phyloP scores from a whole-genome alignment of 2,797 vertebrate species.

The Craterocephalus amniculus region DNA sequence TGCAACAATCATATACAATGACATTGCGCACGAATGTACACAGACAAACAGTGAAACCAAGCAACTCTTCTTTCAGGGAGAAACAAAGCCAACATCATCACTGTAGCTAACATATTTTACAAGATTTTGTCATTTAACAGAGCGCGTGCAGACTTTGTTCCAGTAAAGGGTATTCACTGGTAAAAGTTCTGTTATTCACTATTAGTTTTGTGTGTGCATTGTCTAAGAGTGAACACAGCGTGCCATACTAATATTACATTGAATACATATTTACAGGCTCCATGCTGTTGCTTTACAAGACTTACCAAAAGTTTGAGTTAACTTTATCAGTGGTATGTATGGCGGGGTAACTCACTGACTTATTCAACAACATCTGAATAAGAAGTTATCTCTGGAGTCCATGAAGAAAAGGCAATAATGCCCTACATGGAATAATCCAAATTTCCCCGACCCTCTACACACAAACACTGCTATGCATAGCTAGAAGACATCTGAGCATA shows the following conservation, averaged over 20 bases:
- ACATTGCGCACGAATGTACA: not conserved
- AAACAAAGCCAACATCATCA: not conserved
- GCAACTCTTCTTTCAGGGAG: not conserved
- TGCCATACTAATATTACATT: not conserved
- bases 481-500: not conserved
- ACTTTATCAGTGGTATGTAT: not conserved
- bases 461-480: not conserved
- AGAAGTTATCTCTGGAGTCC: not conserved
- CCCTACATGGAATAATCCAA: not conserved
- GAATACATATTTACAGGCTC: not conserved
- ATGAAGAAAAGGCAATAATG: not conserved
- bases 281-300: not conserved
- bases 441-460: not conserved
- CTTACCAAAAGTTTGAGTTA: not conserved
- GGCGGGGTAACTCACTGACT: not conserved
- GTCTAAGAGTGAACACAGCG: too few species aligned
- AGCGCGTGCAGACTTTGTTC: not conserved
- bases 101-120: not conserved
- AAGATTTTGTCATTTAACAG: not conserved
- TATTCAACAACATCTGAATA: not conserved
- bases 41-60: not conserved
- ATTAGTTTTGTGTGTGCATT: too few species aligned
- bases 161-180: too few species aligned
- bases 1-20: not conserved
- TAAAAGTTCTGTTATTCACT: too few species aligned